A percentile compares a stretch with the other conserved stretches of the same genome.
These are phyloP conservation scores for Vultur gryphus DNA, from an alignment of 2,797 vertebrate genomes.

Conservation along the genomic window DNA sequence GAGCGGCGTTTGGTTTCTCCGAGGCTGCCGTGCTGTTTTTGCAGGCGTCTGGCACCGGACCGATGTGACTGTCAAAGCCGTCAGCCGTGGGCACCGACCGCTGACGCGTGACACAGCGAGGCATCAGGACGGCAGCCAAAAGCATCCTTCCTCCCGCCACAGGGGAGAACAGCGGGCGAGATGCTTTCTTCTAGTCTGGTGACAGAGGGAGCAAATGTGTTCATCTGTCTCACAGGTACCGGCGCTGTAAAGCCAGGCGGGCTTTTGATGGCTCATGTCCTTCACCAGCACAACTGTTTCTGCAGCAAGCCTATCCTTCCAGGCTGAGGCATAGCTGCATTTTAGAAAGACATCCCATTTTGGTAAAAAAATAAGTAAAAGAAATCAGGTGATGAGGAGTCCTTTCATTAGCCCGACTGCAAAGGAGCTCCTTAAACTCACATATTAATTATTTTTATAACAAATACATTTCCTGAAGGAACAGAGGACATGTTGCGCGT, in stretches of 20 bases:
- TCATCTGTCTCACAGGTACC: background rate
- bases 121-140: background rate
- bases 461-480: background rate
- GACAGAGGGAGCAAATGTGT: background rate
- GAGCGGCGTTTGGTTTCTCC: background rate
- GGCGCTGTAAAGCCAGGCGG: background rate
- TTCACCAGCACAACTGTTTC: background rate
- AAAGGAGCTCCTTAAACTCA: background rate
- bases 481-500: background rate
- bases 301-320: background rate
- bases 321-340: background rate
- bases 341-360: background rate
- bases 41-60: background rate
- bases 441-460: background rate
- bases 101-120: accelerated
- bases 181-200: background rate
- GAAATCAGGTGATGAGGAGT: background rate
- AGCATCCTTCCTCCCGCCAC: background rate
- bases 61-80: background rate
- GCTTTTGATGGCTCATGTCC: background rate
- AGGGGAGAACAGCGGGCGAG: background rate
- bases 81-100: accelerated
- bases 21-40: background rate
- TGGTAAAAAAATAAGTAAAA: background rate
- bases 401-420: background rate